phyloP scores from a whole-genome alignment of 2,797 vertebrate species.

The Triplophysa bombifrons region DNA sequence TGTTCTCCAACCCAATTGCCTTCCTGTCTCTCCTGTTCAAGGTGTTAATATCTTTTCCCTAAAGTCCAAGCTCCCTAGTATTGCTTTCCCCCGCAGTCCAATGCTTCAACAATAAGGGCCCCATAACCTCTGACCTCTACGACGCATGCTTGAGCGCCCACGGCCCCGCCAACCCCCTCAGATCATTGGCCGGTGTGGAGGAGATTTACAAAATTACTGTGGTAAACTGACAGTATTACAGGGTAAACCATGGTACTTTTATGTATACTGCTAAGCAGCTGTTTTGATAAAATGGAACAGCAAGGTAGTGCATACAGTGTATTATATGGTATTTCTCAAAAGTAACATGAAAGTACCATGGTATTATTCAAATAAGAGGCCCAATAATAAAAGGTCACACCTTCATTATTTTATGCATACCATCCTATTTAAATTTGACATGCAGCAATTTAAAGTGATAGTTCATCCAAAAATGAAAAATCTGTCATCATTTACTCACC shows the following conservation, averaged over 20 bases:
- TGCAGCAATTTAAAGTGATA: too few species aligned
- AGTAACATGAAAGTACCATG: neutral
- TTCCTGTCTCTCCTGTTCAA: neutral
- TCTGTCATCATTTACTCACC: too few species aligned
- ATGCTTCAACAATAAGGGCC: slow-evolving; percentile 46
- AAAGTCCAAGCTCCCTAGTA: slow-evolving; percentile 50
- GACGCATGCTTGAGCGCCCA: slow-evolving; percentile 47
- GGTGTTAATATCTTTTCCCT: slow-evolving; percentile 46
- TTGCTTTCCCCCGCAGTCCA: slow-evolving; percentile 47
- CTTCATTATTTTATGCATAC: neutral
- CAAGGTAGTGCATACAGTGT: neutral
- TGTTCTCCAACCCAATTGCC: slow-evolving; percentile 3
- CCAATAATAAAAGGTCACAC: neutral
- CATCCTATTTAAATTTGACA: neutral
- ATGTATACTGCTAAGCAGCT: neutral
- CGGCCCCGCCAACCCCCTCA: slow-evolving; percentile 10
- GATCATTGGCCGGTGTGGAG: slow-evolving; percentile 38
- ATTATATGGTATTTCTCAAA: neutral
- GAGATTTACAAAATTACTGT: slow-evolving; percentile 5
- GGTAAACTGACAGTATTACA: neutral
- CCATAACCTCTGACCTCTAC: slow-evolving; percentile 25
- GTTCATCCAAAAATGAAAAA: too few species aligned
- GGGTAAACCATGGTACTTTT: slow-evolving; percentile 4
- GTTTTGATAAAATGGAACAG: neutral
- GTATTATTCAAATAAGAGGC: neutral